phyloP scores from a whole-genome alignment of 2,797 vertebrate genomes.

The Petrocephalus sullivani region DNA sequence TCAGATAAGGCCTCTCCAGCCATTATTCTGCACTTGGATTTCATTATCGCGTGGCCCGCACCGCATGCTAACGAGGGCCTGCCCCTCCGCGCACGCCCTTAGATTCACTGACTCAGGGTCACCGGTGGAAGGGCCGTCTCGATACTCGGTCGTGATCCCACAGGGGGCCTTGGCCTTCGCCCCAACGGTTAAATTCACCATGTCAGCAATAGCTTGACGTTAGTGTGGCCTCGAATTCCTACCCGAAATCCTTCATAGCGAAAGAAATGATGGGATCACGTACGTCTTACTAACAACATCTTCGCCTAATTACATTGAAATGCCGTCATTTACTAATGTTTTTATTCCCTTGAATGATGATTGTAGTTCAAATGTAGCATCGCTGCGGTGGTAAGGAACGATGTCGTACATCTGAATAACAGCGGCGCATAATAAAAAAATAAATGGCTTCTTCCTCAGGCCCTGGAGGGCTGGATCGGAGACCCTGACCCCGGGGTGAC shows the following conservation, averaged over 20 bases:
- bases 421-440: neutral
- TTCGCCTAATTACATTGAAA: neutral
- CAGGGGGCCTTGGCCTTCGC: neutral
- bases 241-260: neutral
- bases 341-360: neutral
- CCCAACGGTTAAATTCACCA: neutral
- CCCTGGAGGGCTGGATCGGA: neutral
- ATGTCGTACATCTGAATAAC: neutral
- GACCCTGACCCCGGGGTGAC: neutral
- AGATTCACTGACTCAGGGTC: neutral
- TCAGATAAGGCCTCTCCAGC: slow-evolving; percentile 33
- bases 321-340: neutral
- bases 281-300: neutral
- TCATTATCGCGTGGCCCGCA: slow-evolving; percentile 33
- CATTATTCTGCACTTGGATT: slow-evolving; percentile 45
- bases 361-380: neutral
- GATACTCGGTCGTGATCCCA: neutral
- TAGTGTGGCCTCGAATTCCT: neutral
- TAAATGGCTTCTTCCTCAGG: neutral
- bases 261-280: neutral
- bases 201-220: neutral
- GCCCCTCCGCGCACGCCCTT: neutral
- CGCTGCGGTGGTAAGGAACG: neutral
- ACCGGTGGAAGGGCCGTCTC: neutral
- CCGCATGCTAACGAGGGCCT: slow-evolving; percentile 20